Base-by-base conservation (phyloP, 2,797 vertebrate genomes). In the Sparidentex hasta region DNA sequence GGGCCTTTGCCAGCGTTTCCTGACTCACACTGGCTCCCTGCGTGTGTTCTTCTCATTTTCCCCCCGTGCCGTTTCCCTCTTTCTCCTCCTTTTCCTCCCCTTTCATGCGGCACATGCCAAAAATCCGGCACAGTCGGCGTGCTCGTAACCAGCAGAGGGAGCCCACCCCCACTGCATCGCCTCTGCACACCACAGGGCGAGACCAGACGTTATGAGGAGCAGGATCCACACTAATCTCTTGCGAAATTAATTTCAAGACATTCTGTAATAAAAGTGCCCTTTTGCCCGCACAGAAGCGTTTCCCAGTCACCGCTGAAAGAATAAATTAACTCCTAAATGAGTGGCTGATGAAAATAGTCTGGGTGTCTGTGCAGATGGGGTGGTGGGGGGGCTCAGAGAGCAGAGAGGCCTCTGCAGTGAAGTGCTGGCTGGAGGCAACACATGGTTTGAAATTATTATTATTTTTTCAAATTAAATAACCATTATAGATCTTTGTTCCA, bases 221-320 rank as follows among this genome's bases (percentile, higher is more conserved):
- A 21, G 29, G 77, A 89, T 86, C 76, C 72, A 57, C 81, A 84
- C 75, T 90, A 87, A 92, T 93, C 91, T 92, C 47, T 78, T 82
- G 81, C 81, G 5, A 93, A 94, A 93, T 94, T 88, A 84, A 93
- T 93, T 94, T 88, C 70, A 74, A 85, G 87, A 91, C 87, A 83
- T 89, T 83, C 82, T 85, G 82, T 90, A 91, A 92, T 93, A 91
- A 94, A 93, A 90, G 84, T 86, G 89, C 68, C 89, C 82, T 85
- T 90, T 88, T 86, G 82, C 83, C 85, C 86, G 77, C 85, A 85
- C 80, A 80, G 75, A 85, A 78, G 65, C 52, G 63, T 76, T 33
- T 74, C 78, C 58, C 46, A 80, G 80, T 78, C 71, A 47, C 76
- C 80, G 69, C 80, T 51, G 70, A 80, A 84, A 79, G 84, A 81